These are phyloP conservation scores for Upupa epops DNA, from an alignment of 2,113 vertebrate species.

Conservation along the genomic window DNA sequence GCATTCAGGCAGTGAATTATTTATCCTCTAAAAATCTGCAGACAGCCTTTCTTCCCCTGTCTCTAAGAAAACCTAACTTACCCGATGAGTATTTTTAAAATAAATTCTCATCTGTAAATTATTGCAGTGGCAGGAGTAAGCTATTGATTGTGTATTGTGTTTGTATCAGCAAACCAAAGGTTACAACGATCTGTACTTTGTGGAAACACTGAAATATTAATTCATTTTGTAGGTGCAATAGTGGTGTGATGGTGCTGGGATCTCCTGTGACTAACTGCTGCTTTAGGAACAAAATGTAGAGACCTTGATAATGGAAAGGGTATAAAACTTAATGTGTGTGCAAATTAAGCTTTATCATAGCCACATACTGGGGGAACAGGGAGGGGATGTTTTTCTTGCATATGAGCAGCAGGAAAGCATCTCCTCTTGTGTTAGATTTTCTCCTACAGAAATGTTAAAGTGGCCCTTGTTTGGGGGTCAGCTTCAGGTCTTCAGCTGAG, in stretches of 20 bases:
- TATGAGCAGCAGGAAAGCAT: not conserved
- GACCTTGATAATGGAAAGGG: not conserved
- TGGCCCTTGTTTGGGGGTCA: not conserved
- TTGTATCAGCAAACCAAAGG: not conserved
- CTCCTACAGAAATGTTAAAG: not conserved
- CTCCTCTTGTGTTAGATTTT: not conserved
- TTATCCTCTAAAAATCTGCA: constrained; percentile 64
- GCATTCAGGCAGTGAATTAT: constrained; percentile 68
- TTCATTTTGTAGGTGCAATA: not conserved
- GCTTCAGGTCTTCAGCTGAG: not conserved
- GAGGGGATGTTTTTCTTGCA: not conserved
- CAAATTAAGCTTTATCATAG: not conserved
- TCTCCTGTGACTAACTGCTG: not conserved
- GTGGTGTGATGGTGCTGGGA: not conserved
- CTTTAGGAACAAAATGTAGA: not conserved
- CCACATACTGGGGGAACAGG: not conserved
- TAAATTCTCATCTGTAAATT: not conserved
- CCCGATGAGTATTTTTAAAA: not conserved
- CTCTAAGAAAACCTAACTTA: constrained; percentile 30
- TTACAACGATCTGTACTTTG: not conserved
- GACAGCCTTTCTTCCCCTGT: constrained; percentile 24
- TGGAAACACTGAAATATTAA: not conserved
- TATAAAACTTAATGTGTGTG: not conserved
- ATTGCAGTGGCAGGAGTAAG: not conserved
- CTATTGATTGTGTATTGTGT: not conserved